Percentiles rank a stretch among this genome's conserved stretches.
These are phyloP conservation scores for Apus apus DNA, from an alignment of 2,113 vertebrate species.

Conservation along the genomic window DNA sequence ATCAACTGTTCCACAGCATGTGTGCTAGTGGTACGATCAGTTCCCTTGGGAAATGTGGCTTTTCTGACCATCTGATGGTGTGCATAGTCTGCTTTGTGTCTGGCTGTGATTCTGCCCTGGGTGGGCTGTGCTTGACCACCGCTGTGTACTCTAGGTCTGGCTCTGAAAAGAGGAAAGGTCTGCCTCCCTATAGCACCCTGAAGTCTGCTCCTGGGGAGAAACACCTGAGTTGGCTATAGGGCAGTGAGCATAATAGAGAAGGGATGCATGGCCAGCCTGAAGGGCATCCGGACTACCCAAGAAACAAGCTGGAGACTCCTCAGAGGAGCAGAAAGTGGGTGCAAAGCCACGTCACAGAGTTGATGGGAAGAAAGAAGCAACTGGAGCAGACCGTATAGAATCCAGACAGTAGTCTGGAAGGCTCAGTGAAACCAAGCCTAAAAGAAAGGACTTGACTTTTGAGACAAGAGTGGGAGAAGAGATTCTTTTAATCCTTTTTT, in stretches of 20 bases:
- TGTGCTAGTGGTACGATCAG: background rate
- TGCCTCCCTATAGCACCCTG: background rate
- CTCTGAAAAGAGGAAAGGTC: background rate
- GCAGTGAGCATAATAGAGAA: background rate
- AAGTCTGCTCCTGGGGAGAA: background rate
- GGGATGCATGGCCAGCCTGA: background rate
- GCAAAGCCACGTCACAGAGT: background rate
- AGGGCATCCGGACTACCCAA: accelerated
- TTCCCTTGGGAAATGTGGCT: background rate
- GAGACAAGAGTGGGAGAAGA: background rate
- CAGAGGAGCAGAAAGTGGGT: background rate
- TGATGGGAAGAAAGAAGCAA: background rate
- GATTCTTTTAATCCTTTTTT: background rate
- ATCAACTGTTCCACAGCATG: background rate
- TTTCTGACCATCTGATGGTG: background rate
- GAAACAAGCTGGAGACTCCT: background rate
- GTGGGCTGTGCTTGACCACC: accelerated
- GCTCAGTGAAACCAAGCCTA: background rate
- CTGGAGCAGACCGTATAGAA: background rate
- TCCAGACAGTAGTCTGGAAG: background rate
- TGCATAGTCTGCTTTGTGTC: background rate
- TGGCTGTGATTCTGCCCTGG: background rate
- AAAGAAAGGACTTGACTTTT: background rate
- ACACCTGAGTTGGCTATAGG: background rate
- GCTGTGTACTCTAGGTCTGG: background rate